phyloP scores from a whole-genome alignment of 2,113 vertebrate species.

The Cynocephalus volans region DNA sequence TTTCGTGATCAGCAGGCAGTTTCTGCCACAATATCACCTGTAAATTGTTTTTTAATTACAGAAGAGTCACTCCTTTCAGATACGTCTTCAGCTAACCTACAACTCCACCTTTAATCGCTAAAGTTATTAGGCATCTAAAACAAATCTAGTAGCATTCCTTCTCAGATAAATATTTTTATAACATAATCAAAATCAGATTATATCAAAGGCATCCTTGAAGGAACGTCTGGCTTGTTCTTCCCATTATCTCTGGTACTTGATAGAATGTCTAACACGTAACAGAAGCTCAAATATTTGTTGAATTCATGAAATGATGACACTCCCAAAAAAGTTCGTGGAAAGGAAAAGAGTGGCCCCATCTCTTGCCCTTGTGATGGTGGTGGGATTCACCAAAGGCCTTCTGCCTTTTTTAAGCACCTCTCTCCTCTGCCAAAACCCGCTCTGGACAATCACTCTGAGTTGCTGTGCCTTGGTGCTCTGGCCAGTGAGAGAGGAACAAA shows the following conservation, averaged over 20 bases:
- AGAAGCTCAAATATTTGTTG: conserved; percentile 6
- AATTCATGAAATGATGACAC: background rate
- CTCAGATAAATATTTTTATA: conserved; percentile 47
- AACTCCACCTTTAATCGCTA: conserved; percentile 38
- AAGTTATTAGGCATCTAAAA: conserved; percentile 45
- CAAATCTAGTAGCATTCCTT: background rate
- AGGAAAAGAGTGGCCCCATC: background rate
- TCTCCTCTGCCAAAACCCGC: background rate
- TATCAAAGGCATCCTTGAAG: conserved; percentile 30
- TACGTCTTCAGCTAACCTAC: conserved; percentile 42
- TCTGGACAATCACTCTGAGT: background rate
- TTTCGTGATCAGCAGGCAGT: background rate
- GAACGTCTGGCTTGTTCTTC: background rate
- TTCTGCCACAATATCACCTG: conserved; percentile 1
- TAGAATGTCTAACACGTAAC: background rate
- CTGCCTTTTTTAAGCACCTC: background rate
- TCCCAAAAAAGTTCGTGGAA: background rate
- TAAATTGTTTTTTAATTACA: conserved; percentile 31
- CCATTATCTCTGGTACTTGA: background rate
- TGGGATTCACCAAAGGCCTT: background rate
- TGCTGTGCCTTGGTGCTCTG: background rate
- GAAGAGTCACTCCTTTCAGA: conserved; percentile 39
- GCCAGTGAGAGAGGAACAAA: background rate
- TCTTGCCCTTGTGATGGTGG: background rate
- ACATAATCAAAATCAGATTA: background rate